Evolutionary conservation across 2,797 vertebrate genomes (phyloP).

Genomic region (Fratercula arctica): DNA sequence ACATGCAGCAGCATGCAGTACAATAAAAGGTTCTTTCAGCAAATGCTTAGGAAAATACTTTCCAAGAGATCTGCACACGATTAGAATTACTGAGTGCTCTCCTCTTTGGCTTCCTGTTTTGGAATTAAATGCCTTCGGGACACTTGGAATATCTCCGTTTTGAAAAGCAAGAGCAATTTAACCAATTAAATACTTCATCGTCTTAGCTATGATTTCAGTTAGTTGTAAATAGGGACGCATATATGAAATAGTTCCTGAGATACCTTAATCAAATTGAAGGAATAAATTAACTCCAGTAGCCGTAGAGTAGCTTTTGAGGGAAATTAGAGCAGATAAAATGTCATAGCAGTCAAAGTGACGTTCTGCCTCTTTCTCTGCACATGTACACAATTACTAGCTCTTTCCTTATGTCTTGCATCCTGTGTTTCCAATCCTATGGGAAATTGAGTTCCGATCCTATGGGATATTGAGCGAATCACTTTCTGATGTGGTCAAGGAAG

Average conservation of each 20-base stretch:
- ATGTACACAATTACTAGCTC: neutral
- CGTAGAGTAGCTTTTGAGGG: neutral
- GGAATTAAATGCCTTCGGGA: conserved; percentile 83
- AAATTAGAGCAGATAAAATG: neutral
- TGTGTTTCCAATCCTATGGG: neutral
- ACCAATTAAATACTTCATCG: conserved; percentile 65
- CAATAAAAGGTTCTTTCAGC: conserved; percentile 74
- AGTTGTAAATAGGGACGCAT: neutral
- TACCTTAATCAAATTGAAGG: neutral
- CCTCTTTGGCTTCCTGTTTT: conserved; percentile 89
- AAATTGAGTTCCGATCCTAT: neutral
- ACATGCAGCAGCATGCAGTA: conserved; percentile 53
- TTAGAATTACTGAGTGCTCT: conserved; percentile 86
- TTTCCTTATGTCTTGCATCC: neutral
- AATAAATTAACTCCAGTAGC: neutral
- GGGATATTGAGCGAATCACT: neutral
- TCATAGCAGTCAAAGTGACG: rapidly evolving
- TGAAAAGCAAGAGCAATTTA: conserved; percentile 74
- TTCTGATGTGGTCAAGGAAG: neutral
- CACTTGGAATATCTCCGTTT: conserved; percentile 78
- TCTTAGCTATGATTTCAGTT: conserved; percentile 28
- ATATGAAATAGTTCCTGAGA: conserved; percentile 1
- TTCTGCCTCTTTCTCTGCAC: neutral
- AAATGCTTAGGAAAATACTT: conserved; percentile 79
- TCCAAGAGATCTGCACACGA: conserved; percentile 85